These are phyloP conservation scores for Ptilonorhynchus violaceus DNA, from an alignment of 2,113 vertebrate genomes.

Conservation along the genomic window DNA sequence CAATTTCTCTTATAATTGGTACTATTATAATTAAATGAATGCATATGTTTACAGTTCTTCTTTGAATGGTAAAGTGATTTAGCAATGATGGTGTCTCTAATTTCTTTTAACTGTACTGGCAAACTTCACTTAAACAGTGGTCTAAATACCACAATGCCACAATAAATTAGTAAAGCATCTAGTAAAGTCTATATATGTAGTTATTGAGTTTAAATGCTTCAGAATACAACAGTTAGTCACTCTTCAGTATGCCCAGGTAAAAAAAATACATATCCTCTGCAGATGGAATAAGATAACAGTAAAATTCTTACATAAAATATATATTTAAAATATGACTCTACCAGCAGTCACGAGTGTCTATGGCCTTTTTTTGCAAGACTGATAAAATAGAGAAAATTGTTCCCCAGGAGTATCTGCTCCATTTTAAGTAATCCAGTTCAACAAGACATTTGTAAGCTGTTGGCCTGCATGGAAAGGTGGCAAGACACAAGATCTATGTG, in stretches of 20 bases:
- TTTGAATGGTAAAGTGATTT: constrained; percentile 81
- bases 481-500: not conserved
- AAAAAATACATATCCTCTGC: not conserved
- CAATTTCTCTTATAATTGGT: constrained; percentile 84
- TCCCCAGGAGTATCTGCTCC: not conserved
- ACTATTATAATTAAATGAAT: constrained; percentile 85
- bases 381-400: not conserved
- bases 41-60: constrained; percentile 85
- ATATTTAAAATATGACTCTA: not conserved
- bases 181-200: constrained; percentile 64
- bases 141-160: constrained; percentile 76
- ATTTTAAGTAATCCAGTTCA: not conserved
- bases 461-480: not conserved
- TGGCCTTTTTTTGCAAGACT: not conserved
- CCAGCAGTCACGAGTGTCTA: not conserved
- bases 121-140: constrained; percentile 78
- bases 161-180: constrained; percentile 77
- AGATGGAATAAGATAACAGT: not conserved
- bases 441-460: not conserved
- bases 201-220: constrained; percentile 48
- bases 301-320: not conserved
- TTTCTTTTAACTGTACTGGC: constrained; percentile 81
- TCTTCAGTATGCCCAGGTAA: not conserved
- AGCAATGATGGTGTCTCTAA: constrained; percentile 85
- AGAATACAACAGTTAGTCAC: constrained; percentile 45